Conservation (phyloP, 53 echinoderm and acorn worm species). For the Hippasteria phrygiana region DNA sequence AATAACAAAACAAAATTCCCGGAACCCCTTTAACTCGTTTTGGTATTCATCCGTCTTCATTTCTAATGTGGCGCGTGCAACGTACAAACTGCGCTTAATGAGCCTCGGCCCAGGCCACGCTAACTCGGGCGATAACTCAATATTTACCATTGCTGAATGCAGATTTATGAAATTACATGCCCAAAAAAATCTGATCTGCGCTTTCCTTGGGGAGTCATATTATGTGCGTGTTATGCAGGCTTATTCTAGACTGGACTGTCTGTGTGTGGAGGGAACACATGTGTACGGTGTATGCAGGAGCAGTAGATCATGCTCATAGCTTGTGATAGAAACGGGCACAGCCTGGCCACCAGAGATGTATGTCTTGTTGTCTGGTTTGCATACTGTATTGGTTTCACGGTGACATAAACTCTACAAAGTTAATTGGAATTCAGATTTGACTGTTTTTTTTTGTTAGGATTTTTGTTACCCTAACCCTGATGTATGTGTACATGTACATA, state of each 20-base stretch:
- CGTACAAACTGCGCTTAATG: not conserved
- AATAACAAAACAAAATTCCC: too few relatives aligned
- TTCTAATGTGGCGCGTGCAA: slow-evolving; percentile 1
- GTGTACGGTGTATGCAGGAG: not conserved
- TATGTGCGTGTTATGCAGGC: not conserved
- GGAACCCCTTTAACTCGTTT: too few relatives aligned
- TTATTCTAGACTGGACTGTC: not conserved
- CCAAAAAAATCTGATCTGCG: slow-evolving; percentile 1
- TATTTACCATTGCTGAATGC: slow-evolving; percentile 33
- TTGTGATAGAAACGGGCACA: not conserved
- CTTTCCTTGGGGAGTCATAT: slow-evolving; percentile 5
- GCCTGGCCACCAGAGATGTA: slow-evolving; percentile 13
- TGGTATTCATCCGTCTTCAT: not conserved
- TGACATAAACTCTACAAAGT: too few relatives aligned
- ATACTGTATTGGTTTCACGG: not conserved
- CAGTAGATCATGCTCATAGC: too few relatives aligned
- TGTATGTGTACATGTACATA: not conserved
- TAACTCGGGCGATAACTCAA: slow-evolving; percentile 3
- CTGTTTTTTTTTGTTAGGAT: too few relatives aligned
- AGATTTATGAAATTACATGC: slow-evolving; percentile 52
- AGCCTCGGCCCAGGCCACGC: not conserved
- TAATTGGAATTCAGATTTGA: too few relatives aligned
- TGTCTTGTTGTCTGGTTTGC: not conserved
- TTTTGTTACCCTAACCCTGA: too few relatives aligned
- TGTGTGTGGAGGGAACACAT: not conserved